Base-by-base conservation (phyloP, 2,797 vertebrate species). In the Eleutherodactylus coqui region DNA sequence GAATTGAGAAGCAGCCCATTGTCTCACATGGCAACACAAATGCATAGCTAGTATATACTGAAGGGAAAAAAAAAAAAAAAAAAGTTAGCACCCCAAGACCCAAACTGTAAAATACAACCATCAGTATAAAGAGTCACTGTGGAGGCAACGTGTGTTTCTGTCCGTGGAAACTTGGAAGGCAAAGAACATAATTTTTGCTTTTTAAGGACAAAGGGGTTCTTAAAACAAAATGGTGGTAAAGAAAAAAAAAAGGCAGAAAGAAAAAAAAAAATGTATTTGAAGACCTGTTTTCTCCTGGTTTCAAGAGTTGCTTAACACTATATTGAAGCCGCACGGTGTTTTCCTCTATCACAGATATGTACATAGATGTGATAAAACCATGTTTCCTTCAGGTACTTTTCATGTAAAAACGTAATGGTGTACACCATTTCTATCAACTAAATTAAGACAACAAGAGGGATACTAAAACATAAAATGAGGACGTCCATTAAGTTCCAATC, bases 391-490 rank as follows among this genome's bases (percentile, higher is more conserved):
- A 84, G 86, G 64, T 55, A 67, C 38, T 60, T 62, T 79, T 55
- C 67, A 72, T 75, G 86, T 84, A 79, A 87, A 87, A 86, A 82
- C 67, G 27, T 60, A 82, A n/a, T 75, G 55, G 69, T 73, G 64
- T 34, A 77, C 53, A 82, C 75, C 75, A 83, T 79, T 49, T 55
- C 70, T 73, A 87, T 83, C 43, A 72, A 41, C 62, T 72, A 85
- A 47, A 41, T 53, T 62, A 64, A 87, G 64, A 36, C 75, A 32
- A 49, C 2, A 86, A 45, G 14, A 53, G 64, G 88, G 81, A 73
- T 86, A 29, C 93, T 97, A 96, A 94, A 92, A 95, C 90, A 98
- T 95, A 94, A 98, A 99, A 90, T 98, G 97, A 90, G 98, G 97
- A 14, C 93, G 93, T 0, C 94, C 92, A 29, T 95, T 96, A 87